Evolutionary conservation across 2,888 invertebrate species (phyloP).

Genomic region (Ferdinandea cuprea): DNA sequence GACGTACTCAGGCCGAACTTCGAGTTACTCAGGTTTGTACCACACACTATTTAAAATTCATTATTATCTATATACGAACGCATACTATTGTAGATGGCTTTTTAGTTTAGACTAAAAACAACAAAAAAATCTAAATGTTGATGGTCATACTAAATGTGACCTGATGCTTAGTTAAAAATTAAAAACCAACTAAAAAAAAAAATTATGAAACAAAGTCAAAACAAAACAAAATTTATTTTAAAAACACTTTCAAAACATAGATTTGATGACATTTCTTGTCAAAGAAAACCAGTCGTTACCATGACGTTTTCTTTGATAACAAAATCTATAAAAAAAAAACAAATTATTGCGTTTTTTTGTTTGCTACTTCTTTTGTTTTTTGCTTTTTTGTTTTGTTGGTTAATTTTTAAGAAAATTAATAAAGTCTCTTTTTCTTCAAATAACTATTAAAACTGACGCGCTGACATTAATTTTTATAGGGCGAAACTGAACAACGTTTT

Average conservation of each 20-base stretch:
- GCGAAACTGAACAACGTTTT: conserved; percentile 83
- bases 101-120: conserved; percentile 58
- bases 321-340: conserved; percentile 36
- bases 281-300: conserved; percentile 19
- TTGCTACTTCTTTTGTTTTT: conserved; percentile 51
- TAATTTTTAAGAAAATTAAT: conserved; percentile 51
- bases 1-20: conserved; percentile 94
- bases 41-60: background rate
- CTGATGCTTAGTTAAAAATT: conserved; percentile 55
- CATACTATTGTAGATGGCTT: conserved; percentile 66
- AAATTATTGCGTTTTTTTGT: conserved; percentile 41
- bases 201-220: conserved; percentile 12
- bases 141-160: conserved; percentile 62
- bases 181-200: no score
- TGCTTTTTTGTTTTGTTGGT: conserved; percentile 75
- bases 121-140: conserved; percentile 38
- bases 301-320: conserved; percentile 50
- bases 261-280: conserved; percentile 56
- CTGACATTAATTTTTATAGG: conserved; percentile 83
- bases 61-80: conserved; percentile 11
- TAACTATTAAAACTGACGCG: conserved; percentile 79
- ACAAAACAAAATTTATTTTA: conserved; percentile 15
- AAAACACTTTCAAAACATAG: conserved; percentile 60
- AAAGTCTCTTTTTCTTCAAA: conserved; percentile 68
- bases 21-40: conserved; percentile 90